Evolutionary conservation across 2,113 vertebrate species (phyloP).

Genomic region (Orcinus orca): DNA sequence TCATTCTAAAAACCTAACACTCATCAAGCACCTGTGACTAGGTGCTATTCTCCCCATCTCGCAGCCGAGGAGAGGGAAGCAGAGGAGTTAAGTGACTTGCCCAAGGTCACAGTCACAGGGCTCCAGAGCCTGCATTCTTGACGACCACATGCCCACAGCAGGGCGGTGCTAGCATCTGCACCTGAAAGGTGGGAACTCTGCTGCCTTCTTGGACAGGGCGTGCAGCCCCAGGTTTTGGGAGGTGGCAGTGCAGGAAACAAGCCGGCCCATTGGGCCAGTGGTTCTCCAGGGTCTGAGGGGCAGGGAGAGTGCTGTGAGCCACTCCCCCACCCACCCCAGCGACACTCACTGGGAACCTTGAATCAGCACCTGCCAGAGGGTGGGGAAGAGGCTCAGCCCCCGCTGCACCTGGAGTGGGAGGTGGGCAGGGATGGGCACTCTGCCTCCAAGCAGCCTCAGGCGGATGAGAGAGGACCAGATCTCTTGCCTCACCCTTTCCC

Average conservation of each 20-base stretch:
- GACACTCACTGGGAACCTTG: conserved; percentile 67
- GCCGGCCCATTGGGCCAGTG: neutral
- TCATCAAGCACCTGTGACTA: neutral
- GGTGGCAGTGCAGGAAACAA: neutral
- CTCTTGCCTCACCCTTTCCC: neutral
- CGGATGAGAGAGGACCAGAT: neutral
- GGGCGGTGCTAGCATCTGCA: neutral
- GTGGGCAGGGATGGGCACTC: neutral
- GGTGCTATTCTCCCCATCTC: neutral
- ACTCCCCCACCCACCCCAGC: accelerated
- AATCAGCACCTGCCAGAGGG: conserved; percentile 35
- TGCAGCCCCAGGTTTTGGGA: neutral
- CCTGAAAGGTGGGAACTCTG: neutral
- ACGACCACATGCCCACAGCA: neutral
- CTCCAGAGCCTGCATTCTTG: neutral
- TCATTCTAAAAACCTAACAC: neutral
- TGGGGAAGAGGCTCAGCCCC: conserved; percentile 22
- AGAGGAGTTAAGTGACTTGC: neutral
- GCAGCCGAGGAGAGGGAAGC: neutral
- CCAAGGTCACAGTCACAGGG: neutral
- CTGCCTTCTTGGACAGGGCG: neutral
- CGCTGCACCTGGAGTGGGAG: neutral
- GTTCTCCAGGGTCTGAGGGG: neutral
- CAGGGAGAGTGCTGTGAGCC: neutral
- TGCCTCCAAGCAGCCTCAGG: neutral